These are phyloP conservation scores for Buathra laborator DNA, from an alignment of 2,888 invertebrate genomes.

Conservation along the genomic window DNA sequence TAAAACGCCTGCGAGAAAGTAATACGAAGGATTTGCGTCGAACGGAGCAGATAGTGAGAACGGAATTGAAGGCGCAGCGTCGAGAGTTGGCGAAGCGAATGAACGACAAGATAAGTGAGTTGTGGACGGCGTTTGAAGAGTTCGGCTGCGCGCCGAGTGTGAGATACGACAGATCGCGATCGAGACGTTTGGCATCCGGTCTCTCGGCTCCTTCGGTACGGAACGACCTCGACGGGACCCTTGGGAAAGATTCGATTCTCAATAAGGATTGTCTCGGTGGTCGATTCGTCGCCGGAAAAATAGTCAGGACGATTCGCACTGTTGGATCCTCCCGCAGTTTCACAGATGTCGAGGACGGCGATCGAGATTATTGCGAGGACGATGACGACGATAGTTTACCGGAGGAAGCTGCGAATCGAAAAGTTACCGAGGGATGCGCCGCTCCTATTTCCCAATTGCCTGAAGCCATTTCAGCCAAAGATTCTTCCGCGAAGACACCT, in stretches of 20 bases:
- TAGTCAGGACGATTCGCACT: conserved; percentile 24
- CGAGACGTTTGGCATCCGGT: conserved; percentile 34
- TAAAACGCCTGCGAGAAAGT: conserved; percentile 47
- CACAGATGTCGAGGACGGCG: conserved; percentile 57
- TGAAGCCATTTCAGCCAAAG: neutral
- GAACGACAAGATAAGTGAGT: conserved; percentile 63
- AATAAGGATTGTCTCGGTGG: conserved; percentile 31
- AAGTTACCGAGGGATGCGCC: neutral
- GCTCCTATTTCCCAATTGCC: neutral
- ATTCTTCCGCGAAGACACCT: neutral
- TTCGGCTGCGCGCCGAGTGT: conserved; percentile 50
- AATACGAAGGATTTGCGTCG: conserved; percentile 64
- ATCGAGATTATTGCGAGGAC: conserved; percentile 46
- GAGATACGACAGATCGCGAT: conserved; percentile 38
- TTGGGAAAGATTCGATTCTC: conserved; percentile 12
- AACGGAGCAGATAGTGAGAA: conserved; percentile 65
- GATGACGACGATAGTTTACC: conserved; percentile 40
- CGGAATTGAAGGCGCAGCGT: conserved; percentile 65
- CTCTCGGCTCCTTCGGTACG: conserved; percentile 11
- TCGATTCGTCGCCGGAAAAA: conserved; percentile 44
- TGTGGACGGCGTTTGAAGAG: conserved; percentile 70
- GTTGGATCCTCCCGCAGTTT: conserved; percentile 42
- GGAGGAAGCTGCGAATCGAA: conserved; percentile 3
- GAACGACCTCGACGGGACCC: conserved; percentile 36
- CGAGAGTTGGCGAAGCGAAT: conserved; percentile 65